Conservation (phyloP, 2,888 invertebrate genomes). For the Physocephala rufipes region DNA sequence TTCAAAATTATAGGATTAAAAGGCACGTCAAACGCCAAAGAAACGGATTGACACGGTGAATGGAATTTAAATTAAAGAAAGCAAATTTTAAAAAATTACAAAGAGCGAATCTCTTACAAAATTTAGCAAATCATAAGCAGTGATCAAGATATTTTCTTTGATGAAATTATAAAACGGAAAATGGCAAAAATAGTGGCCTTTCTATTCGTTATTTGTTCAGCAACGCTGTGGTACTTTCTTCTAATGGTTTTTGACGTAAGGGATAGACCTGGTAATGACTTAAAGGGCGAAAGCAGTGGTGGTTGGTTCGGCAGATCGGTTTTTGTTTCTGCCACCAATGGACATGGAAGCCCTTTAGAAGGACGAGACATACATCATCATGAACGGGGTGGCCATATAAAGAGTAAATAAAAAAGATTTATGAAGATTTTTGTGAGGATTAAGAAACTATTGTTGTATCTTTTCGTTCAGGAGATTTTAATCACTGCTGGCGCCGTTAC, state of each 20-base stretch:
- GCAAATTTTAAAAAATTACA: conserved; percentile 6
- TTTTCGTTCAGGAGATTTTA: conserved; percentile 56
- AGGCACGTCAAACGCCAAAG: conserved; percentile 14
- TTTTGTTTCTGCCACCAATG: conserved; percentile 54
- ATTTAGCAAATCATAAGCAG: conserved; percentile 13
- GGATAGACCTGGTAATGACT: conserved; percentile 37
- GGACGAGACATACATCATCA: conserved; percentile 60
- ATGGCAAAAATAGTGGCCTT: conserved; percentile 61
- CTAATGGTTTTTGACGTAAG: conserved; percentile 46
- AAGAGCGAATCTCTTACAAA: conserved; percentile 5
- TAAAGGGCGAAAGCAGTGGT: conserved; percentile 42
- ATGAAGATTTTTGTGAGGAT: too few relatives aligned
- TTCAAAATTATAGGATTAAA: conserved; percentile 23
- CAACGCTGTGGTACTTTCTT: conserved; percentile 59
- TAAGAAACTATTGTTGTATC: background rate
- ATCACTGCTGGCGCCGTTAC: conserved; percentile 64
- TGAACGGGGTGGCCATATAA: conserved; percentile 61
- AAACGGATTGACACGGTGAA: conserved; percentile 28
- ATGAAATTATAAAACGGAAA: conserved; percentile 35
- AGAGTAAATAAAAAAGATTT: conserved; percentile 51
- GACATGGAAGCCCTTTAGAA: conserved; percentile 58
- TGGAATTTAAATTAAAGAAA: conserved; percentile 16
- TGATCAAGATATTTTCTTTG: background rate
- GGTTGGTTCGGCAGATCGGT: conserved; percentile 30
- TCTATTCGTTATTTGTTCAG: conserved; percentile 55